Evolutionary conservation across 2,888 invertebrate genomes (phyloP).

Genomic region (Chrysotoxum bicinctum): DNA sequence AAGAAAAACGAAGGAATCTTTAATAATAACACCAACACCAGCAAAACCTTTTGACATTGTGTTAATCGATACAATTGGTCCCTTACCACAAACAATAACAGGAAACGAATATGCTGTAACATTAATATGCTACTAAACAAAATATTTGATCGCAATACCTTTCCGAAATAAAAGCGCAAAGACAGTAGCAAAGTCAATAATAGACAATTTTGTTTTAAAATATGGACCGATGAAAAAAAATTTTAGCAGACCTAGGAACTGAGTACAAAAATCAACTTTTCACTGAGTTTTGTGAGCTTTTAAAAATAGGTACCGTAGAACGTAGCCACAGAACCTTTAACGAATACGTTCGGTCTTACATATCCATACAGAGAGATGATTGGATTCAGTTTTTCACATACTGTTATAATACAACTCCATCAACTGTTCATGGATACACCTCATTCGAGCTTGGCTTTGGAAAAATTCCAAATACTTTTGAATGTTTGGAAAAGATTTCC

Average conservation of each 20-base stretch:
- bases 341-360: background rate
- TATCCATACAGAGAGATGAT: constrained; percentile 19
- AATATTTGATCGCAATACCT: background rate
- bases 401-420: constrained; percentile 15
- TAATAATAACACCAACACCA: no score
- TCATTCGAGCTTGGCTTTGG: background rate
- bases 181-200: background rate
- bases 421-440: constrained; percentile 16
- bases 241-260: no score
- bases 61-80: no score
- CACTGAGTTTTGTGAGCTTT: no score
- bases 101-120: background rate
- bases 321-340: background rate
- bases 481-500: background rate
- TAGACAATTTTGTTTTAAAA: no score
- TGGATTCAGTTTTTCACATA: background rate
- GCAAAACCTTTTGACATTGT: no score
- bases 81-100: no score
- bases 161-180: background rate
- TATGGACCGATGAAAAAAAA: no score
- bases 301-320: no score
- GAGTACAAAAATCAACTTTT: no score
- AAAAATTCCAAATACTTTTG: background rate
- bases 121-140: background rate
- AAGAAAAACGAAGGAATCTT: no score